Evolutionary conservation across 2,113 vertebrate genomes (phyloP).

Genomic region (Paramisgurnus dabryanus): DNA sequence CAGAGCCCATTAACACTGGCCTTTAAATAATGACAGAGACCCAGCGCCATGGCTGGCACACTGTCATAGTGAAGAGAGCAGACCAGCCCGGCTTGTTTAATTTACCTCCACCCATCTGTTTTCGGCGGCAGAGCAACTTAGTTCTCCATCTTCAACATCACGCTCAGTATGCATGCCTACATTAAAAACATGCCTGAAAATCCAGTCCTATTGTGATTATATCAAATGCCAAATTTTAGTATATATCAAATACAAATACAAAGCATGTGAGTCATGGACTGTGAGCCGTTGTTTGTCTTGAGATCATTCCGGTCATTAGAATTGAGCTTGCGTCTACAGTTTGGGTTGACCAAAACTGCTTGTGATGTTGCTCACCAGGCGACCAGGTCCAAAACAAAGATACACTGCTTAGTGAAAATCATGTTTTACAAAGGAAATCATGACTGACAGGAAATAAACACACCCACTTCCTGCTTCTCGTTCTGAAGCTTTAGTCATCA

Average conservation of each 20-base stretch:
- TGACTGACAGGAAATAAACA: constrained; percentile 37
- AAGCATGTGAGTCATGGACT: neutral
- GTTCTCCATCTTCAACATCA: neutral
- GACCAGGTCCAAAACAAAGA: constrained; percentile 12
- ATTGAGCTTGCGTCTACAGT: neutral
- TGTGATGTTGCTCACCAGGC: constrained; percentile 15
- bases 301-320: constrained; percentile 21
- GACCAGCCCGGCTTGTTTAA: constrained; percentile 42
- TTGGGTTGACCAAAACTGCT: neutral
- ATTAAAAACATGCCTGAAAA: constrained; percentile 12
- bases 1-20: constrained; percentile 37
- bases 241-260: constrained; percentile 12
- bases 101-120: constrained; percentile 40
- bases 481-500: constrained; percentile 22
- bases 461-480: constrained; percentile 40
- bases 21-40: constrained; percentile 45
- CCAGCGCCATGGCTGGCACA: constrained; percentile 26
- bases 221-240: neutral
- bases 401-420: constrained; percentile 2
- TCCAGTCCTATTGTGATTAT: neutral
- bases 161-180: neutral
- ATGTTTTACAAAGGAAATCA: constrained; percentile 20
- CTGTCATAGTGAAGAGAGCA: constrained; percentile 25
- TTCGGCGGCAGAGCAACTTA: constrained; percentile 2
- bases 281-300: neutral